These are phyloP conservation scores for Ommatoiulus sabulosus DNA, from an alignment of 2,888 invertebrate genomes.

Conservation along the genomic window DNA sequence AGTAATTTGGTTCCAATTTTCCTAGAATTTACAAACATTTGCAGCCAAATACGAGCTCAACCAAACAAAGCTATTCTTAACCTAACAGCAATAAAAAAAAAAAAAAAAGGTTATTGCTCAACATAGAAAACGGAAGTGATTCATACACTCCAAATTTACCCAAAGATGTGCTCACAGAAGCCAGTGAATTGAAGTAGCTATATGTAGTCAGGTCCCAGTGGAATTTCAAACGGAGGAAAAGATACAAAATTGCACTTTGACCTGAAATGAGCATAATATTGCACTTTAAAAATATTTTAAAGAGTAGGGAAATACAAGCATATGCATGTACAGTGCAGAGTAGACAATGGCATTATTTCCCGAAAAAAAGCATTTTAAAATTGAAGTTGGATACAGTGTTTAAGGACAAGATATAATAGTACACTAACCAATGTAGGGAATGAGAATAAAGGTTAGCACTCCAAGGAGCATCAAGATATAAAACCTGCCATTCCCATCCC, in stretches of 20 bases:
- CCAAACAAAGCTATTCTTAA: background rate
- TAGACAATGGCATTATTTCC: too few species aligned
- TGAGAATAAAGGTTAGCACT: background rate
- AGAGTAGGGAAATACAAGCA: too few species aligned
- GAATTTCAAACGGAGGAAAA: slow-evolving; percentile 48
- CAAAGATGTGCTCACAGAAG: slow-evolving; percentile 7
- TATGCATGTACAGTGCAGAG: too few species aligned
- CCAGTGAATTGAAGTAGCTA: slow-evolving; percentile 47
- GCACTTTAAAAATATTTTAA: background rate
- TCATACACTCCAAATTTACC: background rate
- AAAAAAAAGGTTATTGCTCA: background rate
- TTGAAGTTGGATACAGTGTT: background rate
- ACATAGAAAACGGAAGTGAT: background rate
- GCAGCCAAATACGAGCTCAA: background rate
- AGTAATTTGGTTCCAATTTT: too few species aligned
- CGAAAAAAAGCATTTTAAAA: background rate
- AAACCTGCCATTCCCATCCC: slow-evolving; percentile 33
- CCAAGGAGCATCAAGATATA: slow-evolving; percentile 30
- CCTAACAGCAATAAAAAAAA: background rate
- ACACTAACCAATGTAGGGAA: slow-evolving; percentile 42
- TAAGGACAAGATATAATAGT: background rate
- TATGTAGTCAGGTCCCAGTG: slow-evolving; percentile 53
- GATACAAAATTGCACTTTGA: slow-evolving; percentile 10
- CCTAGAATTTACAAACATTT: too few species aligned
- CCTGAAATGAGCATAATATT: slow-evolving; percentile 40